phyloP scores from a whole-genome alignment of 1,140 invertebrate species.

The Dendrolimus kikuchii region DNA sequence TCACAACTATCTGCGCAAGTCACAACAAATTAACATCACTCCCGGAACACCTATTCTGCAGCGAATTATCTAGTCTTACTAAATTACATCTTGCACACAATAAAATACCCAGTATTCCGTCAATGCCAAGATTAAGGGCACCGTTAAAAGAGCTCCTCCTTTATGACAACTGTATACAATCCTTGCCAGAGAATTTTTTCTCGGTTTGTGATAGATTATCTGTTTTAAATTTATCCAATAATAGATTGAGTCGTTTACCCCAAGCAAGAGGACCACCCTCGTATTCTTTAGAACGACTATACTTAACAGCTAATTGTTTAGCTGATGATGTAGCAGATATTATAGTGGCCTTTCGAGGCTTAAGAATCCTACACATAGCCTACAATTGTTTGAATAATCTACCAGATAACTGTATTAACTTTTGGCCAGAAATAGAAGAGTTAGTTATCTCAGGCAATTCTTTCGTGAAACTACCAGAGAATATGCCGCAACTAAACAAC shows the following conservation, averaged over 20 bases:
- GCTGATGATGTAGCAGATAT: slow-evolving; percentile 81
- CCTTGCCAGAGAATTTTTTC: slow-evolving; percentile 84
- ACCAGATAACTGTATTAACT: slow-evolving; percentile 81
- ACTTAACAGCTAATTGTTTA: slow-evolving; percentile 84
- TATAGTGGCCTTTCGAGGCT: slow-evolving; percentile 76
- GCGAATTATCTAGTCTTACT: slow-evolving; percentile 79
- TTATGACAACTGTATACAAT: slow-evolving; percentile 83
- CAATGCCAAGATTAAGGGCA: slow-evolving; percentile 76
- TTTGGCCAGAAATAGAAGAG: slow-evolving; percentile 86
- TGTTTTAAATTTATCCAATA: slow-evolving; percentile 85
- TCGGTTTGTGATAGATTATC: slow-evolving; percentile 79
- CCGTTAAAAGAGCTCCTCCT: slow-evolving; percentile 81
- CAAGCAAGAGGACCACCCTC: slow-evolving; percentile 72
- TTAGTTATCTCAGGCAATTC: slow-evolving; percentile 87
- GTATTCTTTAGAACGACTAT: slow-evolving; percentile 80
- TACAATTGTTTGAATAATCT: slow-evolving; percentile 84
- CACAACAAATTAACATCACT: slow-evolving; percentile 81
- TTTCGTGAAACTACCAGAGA: slow-evolving; percentile 83
- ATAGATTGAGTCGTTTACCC: slow-evolving; percentile 80
- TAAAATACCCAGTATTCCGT: slow-evolving; percentile 79
- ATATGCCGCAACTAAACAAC: slow-evolving; percentile 80
- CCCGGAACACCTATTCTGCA: slow-evolving; percentile 81
- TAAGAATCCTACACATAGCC: slow-evolving; percentile 82
- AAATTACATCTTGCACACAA: slow-evolving; percentile 85
- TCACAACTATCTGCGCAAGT: slow-evolving; percentile 81